Evolutionary conservation across 2,113 vertebrate genomes (phyloP), one percentile per base, ranked within the genome.

Genomic region (Mionectes macconnelli): DNA sequence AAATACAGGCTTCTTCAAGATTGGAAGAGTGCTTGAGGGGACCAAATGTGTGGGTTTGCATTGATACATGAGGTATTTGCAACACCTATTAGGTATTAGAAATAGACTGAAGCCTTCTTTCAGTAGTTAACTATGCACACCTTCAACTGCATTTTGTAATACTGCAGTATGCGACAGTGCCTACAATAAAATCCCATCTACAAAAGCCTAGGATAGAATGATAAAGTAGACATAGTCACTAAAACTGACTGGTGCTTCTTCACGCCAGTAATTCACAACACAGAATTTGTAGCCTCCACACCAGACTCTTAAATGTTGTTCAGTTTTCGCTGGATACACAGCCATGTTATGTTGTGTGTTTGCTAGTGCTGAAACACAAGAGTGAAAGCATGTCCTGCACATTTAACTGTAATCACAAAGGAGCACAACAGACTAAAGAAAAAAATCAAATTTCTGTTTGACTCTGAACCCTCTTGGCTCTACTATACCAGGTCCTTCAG

Each of bases 331-430:
- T 37, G 22, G 4, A 7, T 10, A 20, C 14, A 42, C 8, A 75
- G 0, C 30, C 14, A 10, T 5, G 57, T 30, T 33, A 9, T 0
- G 10, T 7, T 27, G 12, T 10, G 14, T 12, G 5, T 77, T 45
- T 20, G 39, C 13, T 20, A 20, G 15, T 1, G 4, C 20, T 28
- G 14, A 70, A 49, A 8, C 8, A 28, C 1, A 1, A 23, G 39
- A 17, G 3, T 4, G 25, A 72, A 37, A 56, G 23, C 15, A 27
- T 13, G 14, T 9, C 4, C 23, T 23, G 30, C 37, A 35, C 0
- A 0, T 40, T 75, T 45, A 75, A 39, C 6, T 68, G 45, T 52
- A 31, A 78, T 53, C 28, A 37, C 1, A 5, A 30, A 78, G 35
- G 8, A 53, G 37, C 1, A 2, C 35, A 27, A 39, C 4, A 49